phyloP scores from a whole-genome alignment of 2,888 invertebrate species.

The Drosophila austrosaltans region DNA sequence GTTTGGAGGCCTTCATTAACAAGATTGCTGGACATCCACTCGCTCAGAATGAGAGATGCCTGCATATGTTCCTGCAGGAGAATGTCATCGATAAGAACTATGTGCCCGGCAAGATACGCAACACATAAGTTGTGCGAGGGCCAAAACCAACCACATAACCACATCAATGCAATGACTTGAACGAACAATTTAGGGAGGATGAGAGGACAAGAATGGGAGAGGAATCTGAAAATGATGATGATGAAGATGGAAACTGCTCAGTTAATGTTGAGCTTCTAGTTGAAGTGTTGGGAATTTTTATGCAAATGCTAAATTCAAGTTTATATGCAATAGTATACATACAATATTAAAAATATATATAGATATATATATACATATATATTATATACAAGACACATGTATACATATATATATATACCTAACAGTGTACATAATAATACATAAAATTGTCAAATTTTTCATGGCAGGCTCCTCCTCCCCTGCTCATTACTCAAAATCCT shows the following conservation, averaged over 20 bases:
- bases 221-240: constrained; percentile 5
- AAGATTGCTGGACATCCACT: constrained; percentile 99
- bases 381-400: constrained; percentile 17
- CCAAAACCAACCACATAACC: constrained; percentile 15
- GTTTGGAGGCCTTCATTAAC: constrained; percentile 98
- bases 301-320: constrained; percentile 74
- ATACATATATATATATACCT: constrained; percentile 46
- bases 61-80: constrained; percentile 99
- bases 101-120: constrained; percentile 99
- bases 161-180: constrained; percentile 66
- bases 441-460: constrained; percentile 5
- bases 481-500: constrained; percentile 14
- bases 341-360: constrained; percentile 57
- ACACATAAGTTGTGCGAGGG: constrained; percentile 87
- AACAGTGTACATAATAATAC: constrained; percentile 56
- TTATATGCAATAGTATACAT: constrained; percentile 80
- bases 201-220: constrained; percentile 23
- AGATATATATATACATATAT: constrained; percentile 43
- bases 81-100: constrained; percentile 99
- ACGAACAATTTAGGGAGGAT: constrained; percentile 62
- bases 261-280: constrained; percentile 72
- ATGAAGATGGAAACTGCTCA: constrained; percentile 52
- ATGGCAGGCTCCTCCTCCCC: constrained; percentile 10
- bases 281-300: constrained; percentile 66
- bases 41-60: constrained; percentile 99